Conservation (phyloP, 2,888 invertebrate genomes). For the Muscina levida region DNA sequence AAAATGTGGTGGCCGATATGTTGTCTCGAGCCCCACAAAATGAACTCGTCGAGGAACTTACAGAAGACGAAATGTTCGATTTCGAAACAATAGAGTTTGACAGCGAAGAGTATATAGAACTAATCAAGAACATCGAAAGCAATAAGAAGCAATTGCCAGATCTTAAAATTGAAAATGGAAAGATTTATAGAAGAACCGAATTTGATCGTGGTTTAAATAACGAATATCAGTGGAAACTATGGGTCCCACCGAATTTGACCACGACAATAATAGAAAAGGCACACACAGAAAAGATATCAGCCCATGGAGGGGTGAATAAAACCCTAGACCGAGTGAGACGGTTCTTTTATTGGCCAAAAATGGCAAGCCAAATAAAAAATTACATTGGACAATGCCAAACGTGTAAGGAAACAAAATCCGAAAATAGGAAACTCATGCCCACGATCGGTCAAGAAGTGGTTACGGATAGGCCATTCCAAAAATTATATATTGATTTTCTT, state of each 20-base stretch:
- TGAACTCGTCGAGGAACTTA: neutral
- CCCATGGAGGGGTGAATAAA: slow-evolving; percentile 6
- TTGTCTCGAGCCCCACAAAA: neutral
- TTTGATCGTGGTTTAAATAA: neutral
- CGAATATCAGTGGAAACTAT: neutral
- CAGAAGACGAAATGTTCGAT: slow-evolving; percentile 11
- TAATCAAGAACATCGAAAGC: neutral
- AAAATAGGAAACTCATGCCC: neutral
- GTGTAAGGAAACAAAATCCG: slow-evolving; percentile 10
- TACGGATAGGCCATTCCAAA: slow-evolving; percentile 10
- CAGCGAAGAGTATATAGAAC: slow-evolving; percentile 11
- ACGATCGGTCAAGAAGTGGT: slow-evolving; percentile 33
- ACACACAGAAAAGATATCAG: neutral
- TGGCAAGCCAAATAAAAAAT: neutral
- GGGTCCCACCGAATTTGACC: slow-evolving; percentile 5
- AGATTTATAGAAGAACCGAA: neutral
- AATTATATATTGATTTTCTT: too few relatives aligned
- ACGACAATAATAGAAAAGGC: slow-evolving; percentile 11
- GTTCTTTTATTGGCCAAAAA: neutral
- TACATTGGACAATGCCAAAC: neutral
- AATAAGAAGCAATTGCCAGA: slow-evolving; percentile 6
- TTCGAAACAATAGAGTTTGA: slow-evolving; percentile 20
- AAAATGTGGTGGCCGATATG: slow-evolving; percentile 36
- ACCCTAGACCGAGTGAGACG: slow-evolving; percentile 2
- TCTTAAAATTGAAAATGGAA: neutral